phyloP scores from a whole-genome alignment of 2,113 vertebrate genomes.

The Macaca fascicularis region DNA sequence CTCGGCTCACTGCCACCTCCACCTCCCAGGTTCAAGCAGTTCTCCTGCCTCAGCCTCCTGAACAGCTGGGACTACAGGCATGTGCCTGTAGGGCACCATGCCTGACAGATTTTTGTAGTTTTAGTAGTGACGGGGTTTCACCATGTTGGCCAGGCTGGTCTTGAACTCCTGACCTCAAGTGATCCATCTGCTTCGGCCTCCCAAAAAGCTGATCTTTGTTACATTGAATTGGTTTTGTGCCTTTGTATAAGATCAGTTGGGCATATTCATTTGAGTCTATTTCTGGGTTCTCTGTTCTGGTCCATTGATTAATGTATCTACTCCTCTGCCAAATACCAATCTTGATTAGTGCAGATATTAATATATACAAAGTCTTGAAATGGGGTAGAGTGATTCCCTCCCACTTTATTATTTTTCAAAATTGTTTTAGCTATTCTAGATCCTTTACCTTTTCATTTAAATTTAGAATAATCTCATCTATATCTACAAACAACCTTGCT shows the following conservation, averaged over 20 bases:
- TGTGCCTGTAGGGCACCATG: no score
- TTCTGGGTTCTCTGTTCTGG: not conserved
- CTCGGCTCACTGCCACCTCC: no score
- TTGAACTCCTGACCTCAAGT: no score
- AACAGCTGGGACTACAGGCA: no score
- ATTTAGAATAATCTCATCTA: not conserved
- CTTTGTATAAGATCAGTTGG: not conserved
- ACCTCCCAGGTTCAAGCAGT: no score
- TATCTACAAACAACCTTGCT: not conserved
- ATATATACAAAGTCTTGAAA: not conserved
- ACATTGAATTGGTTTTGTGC: not conserved
- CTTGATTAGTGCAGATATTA: not conserved
- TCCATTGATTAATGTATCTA: not conserved
- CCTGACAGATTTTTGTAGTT: no score
- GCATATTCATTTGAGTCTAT: not conserved
- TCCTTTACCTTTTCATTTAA: not conserved
- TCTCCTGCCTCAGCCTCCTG: no score
- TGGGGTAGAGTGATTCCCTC: not conserved
- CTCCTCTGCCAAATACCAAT: not conserved
- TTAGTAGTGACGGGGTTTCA: no score
- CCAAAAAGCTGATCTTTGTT: not conserved
- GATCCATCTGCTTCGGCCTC: rapidly evolving
- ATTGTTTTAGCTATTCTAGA: not conserved
- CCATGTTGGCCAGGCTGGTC: no score
- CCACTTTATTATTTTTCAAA: not conserved